These are phyloP conservation scores for Chloebia gouldiae DNA, from an alignment of 2,113 vertebrate species.

Conservation along the genomic window DNA sequence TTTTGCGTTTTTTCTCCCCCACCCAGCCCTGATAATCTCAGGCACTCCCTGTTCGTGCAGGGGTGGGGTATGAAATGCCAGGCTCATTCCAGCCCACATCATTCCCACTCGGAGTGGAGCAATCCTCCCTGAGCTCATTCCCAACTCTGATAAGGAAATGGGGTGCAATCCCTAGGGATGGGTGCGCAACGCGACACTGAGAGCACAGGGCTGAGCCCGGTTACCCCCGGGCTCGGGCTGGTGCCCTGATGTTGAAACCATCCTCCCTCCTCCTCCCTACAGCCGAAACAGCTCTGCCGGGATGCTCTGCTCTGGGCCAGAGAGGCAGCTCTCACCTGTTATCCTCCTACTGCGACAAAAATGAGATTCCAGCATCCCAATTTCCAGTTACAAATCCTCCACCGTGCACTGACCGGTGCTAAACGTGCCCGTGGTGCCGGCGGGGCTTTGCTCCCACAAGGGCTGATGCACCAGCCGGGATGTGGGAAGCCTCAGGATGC, in stretches of 20 bases:
- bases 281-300: not conserved
- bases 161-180: not conserved
- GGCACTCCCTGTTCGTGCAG: not conserved
- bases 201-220: not conserved
- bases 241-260: not conserved
- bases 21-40: not conserved
- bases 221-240: not conserved
- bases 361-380: slow-evolving; percentile 8
- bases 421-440: not conserved
- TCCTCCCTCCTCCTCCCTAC: not conserved
- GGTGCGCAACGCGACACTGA: fast-evolving
- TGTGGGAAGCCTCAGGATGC: not conserved
- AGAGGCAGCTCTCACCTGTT: not conserved
- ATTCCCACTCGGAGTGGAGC: not conserved
- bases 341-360: not conserved
- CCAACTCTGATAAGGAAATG: fast-evolving
- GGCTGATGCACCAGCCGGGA: not conserved
- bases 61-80: not conserved
- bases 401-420: not conserved
- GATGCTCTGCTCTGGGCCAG: not conserved
- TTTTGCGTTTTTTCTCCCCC: not conserved
- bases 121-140: not conserved
- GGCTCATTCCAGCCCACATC: not conserved
- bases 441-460: not conserved
- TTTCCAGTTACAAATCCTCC: not conserved